Evolutionary conservation across 2,797 vertebrate species (phyloP).

Genomic region (Acipenser ruthenus): DNA sequence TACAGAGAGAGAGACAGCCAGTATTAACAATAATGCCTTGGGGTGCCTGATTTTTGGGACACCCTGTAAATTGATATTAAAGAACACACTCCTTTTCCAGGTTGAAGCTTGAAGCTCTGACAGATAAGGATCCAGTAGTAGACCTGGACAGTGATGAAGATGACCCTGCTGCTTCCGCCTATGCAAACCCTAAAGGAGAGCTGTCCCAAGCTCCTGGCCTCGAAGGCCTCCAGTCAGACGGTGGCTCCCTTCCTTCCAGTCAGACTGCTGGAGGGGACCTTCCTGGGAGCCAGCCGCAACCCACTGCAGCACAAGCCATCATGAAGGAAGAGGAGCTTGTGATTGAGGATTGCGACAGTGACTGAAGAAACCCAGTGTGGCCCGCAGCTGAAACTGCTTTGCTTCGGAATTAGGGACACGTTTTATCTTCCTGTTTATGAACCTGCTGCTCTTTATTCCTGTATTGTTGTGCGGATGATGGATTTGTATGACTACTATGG

Average conservation of each 20-base stretch:
- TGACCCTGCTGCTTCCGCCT: conserved; percentile 9
- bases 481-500: no score
- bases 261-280: conserved; percentile 56
- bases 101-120: conserved; percentile 74
- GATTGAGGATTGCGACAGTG: conserved; percentile 84
- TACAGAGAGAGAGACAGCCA: no score
- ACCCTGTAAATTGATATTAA: no score
- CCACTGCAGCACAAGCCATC: conserved; percentile 46
- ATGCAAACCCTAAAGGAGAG: no score
- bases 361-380: conserved; percentile 37
- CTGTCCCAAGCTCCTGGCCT: neutral
- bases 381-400: neutral
- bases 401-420: neutral
- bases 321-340: conserved; percentile 65
- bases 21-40: no score
- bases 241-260: conserved; percentile 38
- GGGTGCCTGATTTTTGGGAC: no score
- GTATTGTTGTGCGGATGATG: no score
- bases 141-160: conserved; percentile 51
- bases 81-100: conserved; percentile 40
- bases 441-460: neutral
- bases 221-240: conserved; percentile 9
- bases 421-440: neutral
- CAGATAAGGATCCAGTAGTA: conserved; percentile 71
- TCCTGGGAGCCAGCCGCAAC: conserved; percentile 72